Base-by-base conservation (phyloP, 2,888 invertebrate species). In the Eucera pruinosa region DNA sequence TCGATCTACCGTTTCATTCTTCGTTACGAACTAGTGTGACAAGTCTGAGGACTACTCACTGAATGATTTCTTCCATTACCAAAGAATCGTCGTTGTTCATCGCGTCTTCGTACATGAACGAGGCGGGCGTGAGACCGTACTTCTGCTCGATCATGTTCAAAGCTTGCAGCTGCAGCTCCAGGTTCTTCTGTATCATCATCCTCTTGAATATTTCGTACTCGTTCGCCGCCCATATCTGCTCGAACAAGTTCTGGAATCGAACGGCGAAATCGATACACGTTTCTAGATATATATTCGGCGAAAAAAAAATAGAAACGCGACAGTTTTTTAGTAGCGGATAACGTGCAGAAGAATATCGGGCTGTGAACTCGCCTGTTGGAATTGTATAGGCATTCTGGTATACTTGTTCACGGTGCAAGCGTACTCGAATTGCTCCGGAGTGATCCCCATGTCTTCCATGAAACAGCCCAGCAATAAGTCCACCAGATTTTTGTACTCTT, bases 151-250 rank as follows among this genome's bases (percentile, higher is more conserved):
- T 96, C 86, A 97, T 93, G 92, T 97, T 97, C 82, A 97, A 92
- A 0, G 97, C 97, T 94, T 98, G 96, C 77, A 98, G 93, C 90
- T 98, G 98, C 41, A 98, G 93, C 89, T 98, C 98, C 27, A 98
- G 95, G 92, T 98, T 98, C 88, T 97, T 96, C 90, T 97, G 97
- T 7, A 96, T 96, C 98, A 98, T 98, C 96, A 98, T 96, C 78
- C 96, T 95, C 70, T 96, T 96, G 90, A 98, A 98, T 92, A 98
- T 96, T 81, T 96, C 95, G 87, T 96, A 97, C 92, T 98, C 97
- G 89, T 98, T 98, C 0, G 98, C 98, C 0, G 98, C 98, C 97
- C 98, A 97, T 74, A 98, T 97, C 94, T 97, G 95, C 86, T 96
- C 95, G 87, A 96, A 94, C 30, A 95, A 91, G 78, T 93, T 93